Evolutionary conservation across 2,113 vertebrate genomes (phyloP), one percentile per base, ranked within the genome.

Genomic region (Marmota monax): DNA sequence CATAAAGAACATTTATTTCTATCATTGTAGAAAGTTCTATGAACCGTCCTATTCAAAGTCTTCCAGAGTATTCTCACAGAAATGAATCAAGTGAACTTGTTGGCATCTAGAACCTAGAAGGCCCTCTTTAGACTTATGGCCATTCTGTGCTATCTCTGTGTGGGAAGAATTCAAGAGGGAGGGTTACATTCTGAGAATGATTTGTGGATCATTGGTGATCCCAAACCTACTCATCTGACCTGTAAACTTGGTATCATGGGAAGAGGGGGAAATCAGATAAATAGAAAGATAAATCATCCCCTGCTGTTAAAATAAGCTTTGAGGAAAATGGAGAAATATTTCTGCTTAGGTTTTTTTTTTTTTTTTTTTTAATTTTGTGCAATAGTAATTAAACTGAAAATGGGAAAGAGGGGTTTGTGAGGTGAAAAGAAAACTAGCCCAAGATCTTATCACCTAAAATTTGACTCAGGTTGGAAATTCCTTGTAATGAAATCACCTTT

Each of bases 381-480:
- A 84, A 4, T 84, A 74, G 39, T 90, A 48, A 53, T 89, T 90
- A 88, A 95, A 65, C 63, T 82, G 23, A 96, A 48, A 95, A 37
- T 77, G 48, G 63, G 51, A 25, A 96, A 34, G 48, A 70, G 61
- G 34, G n/a, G 6, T 93, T 94, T 92, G 34, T 78, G 63, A 88
- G 25, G 13, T 92, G 78, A 87, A 27, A 56, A 84, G 82, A 76
- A 90, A 95, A 88, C 29, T 32, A 90, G 22, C 39, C 65, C 53
- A 86, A 84, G 74, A 17, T 92, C 27, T 56, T 78, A 74, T 14
- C 51, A 84, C 73, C 95, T 97, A 83, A 89, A 70, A 76, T 90
- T 93, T 97, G 84, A 96, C 76, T 87, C 74, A 88, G 53, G 17
- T 56, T 93, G 86, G 83, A 92, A 97, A 94, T 74, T 92, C 73